phyloP scores from a whole-genome alignment of 2,113 vertebrate species.

The Tautogolabrus adspersus region DNA sequence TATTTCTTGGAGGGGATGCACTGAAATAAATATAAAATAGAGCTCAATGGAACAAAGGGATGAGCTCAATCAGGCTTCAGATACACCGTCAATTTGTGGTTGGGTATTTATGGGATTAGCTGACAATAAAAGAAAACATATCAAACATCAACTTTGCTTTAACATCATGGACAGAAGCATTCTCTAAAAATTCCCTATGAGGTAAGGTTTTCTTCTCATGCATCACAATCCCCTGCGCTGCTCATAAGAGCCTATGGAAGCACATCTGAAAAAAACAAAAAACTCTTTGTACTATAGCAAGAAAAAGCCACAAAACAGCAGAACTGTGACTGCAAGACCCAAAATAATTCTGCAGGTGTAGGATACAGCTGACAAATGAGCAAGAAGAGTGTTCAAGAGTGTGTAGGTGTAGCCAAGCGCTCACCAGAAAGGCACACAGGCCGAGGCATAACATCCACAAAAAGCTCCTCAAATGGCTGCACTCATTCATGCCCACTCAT shows the following conservation, averaged over 20 bases:
- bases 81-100: not conserved
- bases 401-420: constrained; percentile 63
- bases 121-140: not conserved
- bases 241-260: not conserved
- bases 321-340: constrained; percentile 21
- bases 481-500: constrained; percentile 72
- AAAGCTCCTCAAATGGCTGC: constrained; percentile 66
- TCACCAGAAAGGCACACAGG: constrained; percentile 54
- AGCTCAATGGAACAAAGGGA: not conserved
- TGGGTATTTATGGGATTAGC: not conserved
- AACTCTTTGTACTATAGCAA: not conserved
- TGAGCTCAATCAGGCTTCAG: no score
- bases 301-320: constrained; percentile 3
- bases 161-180: not conserved
- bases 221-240: not conserved
- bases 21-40: not conserved
- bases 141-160: not conserved
- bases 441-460: constrained; percentile 64
- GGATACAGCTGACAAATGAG: constrained; percentile 66
- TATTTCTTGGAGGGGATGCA: not conserved
- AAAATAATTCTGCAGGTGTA: constrained; percentile 56
- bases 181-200: not conserved
- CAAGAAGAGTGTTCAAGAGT: constrained; percentile 59
- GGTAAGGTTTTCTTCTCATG: not conserved
- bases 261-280: not conserved